Evolutionary conservation across 2,888 invertebrate genomes (phyloP).

Genomic region (Drosophila testacea): DNA sequence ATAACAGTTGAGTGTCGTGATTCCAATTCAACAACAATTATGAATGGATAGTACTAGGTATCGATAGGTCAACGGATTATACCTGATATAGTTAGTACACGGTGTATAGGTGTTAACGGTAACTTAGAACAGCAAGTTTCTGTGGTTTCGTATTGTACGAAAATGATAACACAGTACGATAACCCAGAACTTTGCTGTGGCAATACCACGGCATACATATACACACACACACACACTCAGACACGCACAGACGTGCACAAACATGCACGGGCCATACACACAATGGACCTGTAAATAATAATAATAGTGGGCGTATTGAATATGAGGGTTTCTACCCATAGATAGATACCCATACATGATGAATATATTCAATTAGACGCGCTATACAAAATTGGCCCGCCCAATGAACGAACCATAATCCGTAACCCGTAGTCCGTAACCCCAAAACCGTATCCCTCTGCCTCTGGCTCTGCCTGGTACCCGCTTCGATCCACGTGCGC

Average conservation of each 20-base stretch:
- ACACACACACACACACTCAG: background rate
- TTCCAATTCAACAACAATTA: constrained; percentile 50
- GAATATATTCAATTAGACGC: constrained; percentile 67
- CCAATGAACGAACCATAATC: constrained; percentile 7
- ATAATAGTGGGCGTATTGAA: constrained; percentile 12
- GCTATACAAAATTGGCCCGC: constrained; percentile 51
- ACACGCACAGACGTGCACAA: background rate
- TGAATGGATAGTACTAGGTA: background rate
- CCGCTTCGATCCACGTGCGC: constrained; percentile 20
- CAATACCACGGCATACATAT: constrained; percentile 20
- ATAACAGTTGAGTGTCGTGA: constrained; percentile 55
- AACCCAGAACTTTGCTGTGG: constrained; percentile 35
- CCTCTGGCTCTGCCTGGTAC: background rate
- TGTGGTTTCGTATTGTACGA: constrained; percentile 36
- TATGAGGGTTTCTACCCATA: constrained; percentile 4
- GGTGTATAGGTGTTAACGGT: constrained; percentile 15
- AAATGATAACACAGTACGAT: constrained; percentile 31
- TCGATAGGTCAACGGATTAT: constrained; percentile 22
- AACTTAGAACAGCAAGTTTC: constrained; percentile 39
- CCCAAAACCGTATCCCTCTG: too few species aligned
- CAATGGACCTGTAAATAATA: constrained; percentile 33
- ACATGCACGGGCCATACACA: background rate
- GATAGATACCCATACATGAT: constrained; percentile 44
- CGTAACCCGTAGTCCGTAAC: background rate
- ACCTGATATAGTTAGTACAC: background rate